Percentiles rank a stretch among this genome's conserved stretches.
These are phyloP conservation scores for Apostichopus japonicus DNA, from an alignment of 35 echinoderm and acorn worm genomes.

Conservation along the genomic window DNA sequence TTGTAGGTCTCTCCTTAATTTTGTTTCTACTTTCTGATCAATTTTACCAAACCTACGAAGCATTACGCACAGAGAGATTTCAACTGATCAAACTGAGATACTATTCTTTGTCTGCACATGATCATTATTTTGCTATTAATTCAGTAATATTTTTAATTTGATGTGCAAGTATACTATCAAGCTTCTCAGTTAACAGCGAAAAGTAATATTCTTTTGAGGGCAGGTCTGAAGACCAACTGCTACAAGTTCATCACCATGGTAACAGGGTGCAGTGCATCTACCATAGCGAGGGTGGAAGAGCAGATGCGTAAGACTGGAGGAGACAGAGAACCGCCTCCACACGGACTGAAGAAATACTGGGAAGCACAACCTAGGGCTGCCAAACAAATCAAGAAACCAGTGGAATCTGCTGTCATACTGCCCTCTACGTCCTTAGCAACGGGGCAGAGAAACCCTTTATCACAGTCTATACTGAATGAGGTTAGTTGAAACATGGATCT, in stretches of 20 bases:
- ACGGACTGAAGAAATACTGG: slow-evolving; percentile 96
- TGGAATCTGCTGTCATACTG: background rate
- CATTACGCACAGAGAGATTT: too few species aligned
- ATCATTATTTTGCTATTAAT: background rate
- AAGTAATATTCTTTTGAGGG: background rate
- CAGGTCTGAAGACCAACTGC: slow-evolving; percentile 89
- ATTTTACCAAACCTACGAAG: too few species aligned
- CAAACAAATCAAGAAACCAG: slow-evolving; percentile 36
- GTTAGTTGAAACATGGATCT: background rate
- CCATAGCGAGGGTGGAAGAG: slow-evolving; percentile 84
- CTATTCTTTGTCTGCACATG: too few species aligned
- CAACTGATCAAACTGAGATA: too few species aligned
- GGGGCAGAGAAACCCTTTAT: slow-evolving; percentile 38
- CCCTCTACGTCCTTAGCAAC: slow-evolving; percentile 26
- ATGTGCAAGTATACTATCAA: too few species aligned
- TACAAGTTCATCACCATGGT: slow-evolving; percentile 93
- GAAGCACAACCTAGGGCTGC: slow-evolving; percentile 72
- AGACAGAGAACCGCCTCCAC: slow-evolving; percentile 88
- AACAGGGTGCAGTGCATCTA: slow-evolving; percentile 91
- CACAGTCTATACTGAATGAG: slow-evolving; percentile 11
- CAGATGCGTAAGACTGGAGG: slow-evolving; percentile 94
- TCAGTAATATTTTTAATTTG: background rate
- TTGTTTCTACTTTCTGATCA: too few species aligned
- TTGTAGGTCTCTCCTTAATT: too few species aligned
- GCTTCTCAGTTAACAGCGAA: too few species aligned